Conservation (phyloP, 2,888 invertebrate genomes). For the Corythucha ciliata region DNA sequence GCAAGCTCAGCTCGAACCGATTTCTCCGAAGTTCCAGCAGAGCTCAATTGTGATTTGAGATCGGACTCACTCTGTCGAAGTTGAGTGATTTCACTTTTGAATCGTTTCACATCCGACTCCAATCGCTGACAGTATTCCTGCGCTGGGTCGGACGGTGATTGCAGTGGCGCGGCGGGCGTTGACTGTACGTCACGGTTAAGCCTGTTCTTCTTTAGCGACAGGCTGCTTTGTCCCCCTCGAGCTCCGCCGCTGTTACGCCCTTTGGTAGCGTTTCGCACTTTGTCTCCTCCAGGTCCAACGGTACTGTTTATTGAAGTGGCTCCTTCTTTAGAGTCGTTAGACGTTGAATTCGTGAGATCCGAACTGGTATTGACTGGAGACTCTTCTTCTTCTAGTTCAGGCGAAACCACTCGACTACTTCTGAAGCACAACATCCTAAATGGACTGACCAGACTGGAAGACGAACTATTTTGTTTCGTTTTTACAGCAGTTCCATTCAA, state of each 20-base stretch:
- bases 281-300: conserved; percentile 14
- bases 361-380: too few relatives aligned
- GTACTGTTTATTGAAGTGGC: conserved; percentile 1
- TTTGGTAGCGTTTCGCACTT: conserved; percentile 9
- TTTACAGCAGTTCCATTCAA: conserved; percentile 18
- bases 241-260: conserved; percentile 13
- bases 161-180: conserved; percentile 18
- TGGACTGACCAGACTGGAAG: conserved; percentile 8
- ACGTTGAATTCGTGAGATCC: too few relatives aligned
- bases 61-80: conserved; percentile 63
- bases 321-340: conserved; percentile 11
- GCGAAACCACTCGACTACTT: conserved; percentile 13
- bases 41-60: conserved; percentile 56
- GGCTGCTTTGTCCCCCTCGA: conserved; percentile 13
- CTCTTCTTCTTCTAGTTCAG: conserved; percentile 16
- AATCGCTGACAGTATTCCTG: conserved; percentile 50
- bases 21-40: conserved; percentile 57
- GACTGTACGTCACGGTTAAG: conserved; percentile 11
- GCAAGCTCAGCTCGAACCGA: conserved; percentile 59
- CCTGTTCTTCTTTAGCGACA: conserved; percentile 15
- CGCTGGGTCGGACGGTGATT: conserved; percentile 37
- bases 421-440: conserved; percentile 24
- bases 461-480: conserved; percentile 14
- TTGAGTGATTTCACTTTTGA: conserved; percentile 64
- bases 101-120: conserved; percentile 60